These are phyloP conservation scores for Limnothrissa miodon DNA, from an alignment of 2,113 vertebrate species.

Conservation along the genomic window DNA sequence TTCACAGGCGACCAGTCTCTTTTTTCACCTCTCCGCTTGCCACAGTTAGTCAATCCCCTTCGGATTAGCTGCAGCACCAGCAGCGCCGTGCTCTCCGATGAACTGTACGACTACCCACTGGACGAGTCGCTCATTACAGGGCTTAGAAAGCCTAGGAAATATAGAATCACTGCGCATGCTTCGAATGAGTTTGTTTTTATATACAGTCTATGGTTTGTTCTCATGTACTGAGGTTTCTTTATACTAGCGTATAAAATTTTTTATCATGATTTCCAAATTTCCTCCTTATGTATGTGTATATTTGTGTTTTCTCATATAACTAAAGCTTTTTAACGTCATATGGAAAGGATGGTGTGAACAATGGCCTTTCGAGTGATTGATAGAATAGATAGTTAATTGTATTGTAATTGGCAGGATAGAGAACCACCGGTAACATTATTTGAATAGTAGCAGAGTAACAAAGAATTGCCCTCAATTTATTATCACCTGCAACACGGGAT, in stretches of 20 bases:
- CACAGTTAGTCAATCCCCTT: conserved; percentile 32
- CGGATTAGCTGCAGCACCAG: conserved; percentile 35
- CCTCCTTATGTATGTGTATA: not conserved
- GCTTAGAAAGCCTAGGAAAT: conserved; percentile 19
- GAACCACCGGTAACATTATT: too few relatives aligned
- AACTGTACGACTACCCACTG: not conserved
- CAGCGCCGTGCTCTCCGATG: not conserved
- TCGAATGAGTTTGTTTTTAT: not conserved
- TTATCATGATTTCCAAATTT: not conserved
- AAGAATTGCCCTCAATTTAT: too few relatives aligned
- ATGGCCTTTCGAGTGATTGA: too few relatives aligned
- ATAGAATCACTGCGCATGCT: not conserved
- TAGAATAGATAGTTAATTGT: too few relatives aligned
- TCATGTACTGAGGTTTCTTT: not conserved
- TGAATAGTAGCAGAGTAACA: too few relatives aligned
- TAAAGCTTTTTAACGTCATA: not conserved
- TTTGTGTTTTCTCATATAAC: not conserved
- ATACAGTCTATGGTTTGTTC: too few relatives aligned
- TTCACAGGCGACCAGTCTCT: conserved; percentile 17
- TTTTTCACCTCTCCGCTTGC: conserved; percentile 10
- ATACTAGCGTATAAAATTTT: not conserved
- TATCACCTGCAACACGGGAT: not conserved
- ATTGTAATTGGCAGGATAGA: too few relatives aligned
- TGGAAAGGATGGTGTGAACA: too few relatives aligned
- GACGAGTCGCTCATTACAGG: not conserved